These are phyloP conservation scores for Sinelater perroti DNA, from an alignment of 2,888 invertebrate species.

Conservation along the genomic window DNA sequence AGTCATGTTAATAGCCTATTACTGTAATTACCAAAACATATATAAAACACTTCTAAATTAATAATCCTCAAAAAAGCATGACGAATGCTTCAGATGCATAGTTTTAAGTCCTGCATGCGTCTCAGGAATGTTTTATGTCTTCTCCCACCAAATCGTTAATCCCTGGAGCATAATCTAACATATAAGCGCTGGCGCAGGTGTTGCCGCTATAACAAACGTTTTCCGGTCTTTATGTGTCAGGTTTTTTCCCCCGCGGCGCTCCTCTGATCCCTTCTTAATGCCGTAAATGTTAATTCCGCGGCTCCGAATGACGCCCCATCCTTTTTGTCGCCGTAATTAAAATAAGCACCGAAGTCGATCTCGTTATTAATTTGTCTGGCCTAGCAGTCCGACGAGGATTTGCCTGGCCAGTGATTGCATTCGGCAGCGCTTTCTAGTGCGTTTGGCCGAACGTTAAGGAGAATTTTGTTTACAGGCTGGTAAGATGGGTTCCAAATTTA, in stretches of 20 bases:
- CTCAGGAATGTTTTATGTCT: too few species aligned
- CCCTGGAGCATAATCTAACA: slow-evolving; percentile 12
- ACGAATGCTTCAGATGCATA: slow-evolving; percentile 7
- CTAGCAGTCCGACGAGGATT: too few species aligned
- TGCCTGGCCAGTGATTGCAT: too few species aligned
- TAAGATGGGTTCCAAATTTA: slow-evolving; percentile 41
- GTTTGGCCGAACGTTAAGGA: slow-evolving; percentile 3
- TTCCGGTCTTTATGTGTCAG: slow-evolving; percentile 35
- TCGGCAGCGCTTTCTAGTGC: slow-evolving; percentile 5
- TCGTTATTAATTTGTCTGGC: slow-evolving; percentile 2
- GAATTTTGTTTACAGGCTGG: slow-evolving; percentile 42
- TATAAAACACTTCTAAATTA: too few species aligned
- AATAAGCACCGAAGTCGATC: too few species aligned
- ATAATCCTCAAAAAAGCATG: background rate
- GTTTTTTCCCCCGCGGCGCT: slow-evolving; percentile 4
- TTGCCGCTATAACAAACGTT: slow-evolving; percentile 32
- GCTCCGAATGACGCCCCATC: background rate
- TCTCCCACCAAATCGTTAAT: too few species aligned
- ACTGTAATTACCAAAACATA: too few species aligned
- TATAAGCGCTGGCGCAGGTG: slow-evolving; percentile 36
- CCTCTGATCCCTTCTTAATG: background rate
- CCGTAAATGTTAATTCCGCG: background rate
- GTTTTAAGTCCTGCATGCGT: slow-evolving; percentile 4
- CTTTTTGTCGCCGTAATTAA: slow-evolving; percentile 11
- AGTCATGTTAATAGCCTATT: too few species aligned